Conservation (phyloP, 2,888 invertebrate genomes). For the Acleris sparsana region DNA sequence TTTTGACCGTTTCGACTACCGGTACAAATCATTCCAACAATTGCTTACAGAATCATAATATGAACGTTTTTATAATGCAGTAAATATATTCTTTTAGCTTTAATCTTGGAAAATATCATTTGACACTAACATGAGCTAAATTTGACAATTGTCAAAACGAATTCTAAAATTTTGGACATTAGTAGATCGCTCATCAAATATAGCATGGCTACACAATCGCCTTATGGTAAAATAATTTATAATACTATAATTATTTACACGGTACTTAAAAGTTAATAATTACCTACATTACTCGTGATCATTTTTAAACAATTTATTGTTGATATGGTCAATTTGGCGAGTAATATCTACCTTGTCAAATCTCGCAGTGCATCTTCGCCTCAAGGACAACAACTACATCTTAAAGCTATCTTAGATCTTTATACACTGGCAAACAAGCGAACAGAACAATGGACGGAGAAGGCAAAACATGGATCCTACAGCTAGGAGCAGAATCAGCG, state of each 20-base stretch:
- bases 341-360: constrained; percentile 71
- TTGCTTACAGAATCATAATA: no score
- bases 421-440: constrained; percentile 26
- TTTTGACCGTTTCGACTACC: no score
- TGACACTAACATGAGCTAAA: constrained; percentile 5
- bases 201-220: background rate
- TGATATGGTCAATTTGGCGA: constrained; percentile 61
- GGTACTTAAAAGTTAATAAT: constrained; percentile 9
- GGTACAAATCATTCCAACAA: no score
- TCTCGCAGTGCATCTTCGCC: constrained; percentile 63
- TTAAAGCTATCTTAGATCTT: constrained; percentile 25
- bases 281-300: constrained; percentile 42
- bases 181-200: background rate
- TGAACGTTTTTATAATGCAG: no score
- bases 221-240: background rate
- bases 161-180: no score
- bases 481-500: constrained; percentile 7
- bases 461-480: constrained; percentile 30
- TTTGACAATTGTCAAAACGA: no score
- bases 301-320: constrained; percentile 43
- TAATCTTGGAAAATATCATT: no score
- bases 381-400: constrained; percentile 14
- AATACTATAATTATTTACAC: constrained; percentile 29
- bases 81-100: no score
- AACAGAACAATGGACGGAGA: constrained; percentile 34